These are phyloP conservation scores for Tiliacea aurago DNA, from an alignment of 2,888 invertebrate species.

Conservation along the genomic window DNA sequence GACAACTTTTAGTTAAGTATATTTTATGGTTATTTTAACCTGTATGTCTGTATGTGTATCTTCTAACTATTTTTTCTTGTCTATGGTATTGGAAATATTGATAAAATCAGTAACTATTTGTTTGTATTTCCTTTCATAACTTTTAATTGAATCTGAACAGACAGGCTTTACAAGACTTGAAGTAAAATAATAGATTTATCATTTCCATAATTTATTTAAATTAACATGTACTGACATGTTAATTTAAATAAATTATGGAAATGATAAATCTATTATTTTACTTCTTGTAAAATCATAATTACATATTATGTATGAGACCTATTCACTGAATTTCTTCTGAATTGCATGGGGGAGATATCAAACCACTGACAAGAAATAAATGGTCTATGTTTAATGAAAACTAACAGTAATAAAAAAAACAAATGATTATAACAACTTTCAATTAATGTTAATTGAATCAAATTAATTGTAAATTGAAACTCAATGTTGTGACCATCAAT, in stretches of 20 bases:
- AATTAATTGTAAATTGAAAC: slow-evolving; percentile 32
- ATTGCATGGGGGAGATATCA: background rate
- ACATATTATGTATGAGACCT: no score
- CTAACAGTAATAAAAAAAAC: background rate
- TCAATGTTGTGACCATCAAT: slow-evolving; percentile 6
- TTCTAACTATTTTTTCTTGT: background rate
- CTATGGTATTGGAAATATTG: no score
- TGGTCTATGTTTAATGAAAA: slow-evolving; percentile 1
- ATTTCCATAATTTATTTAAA: background rate
- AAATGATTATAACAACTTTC: slow-evolving; percentile 16
- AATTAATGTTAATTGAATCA: slow-evolving; percentile 32
- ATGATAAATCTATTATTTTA: background rate
- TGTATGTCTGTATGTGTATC: background rate
- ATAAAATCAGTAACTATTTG: no score
- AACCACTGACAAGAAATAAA: background rate
- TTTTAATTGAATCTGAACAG: background rate
- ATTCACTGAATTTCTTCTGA: no score
- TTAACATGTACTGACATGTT: background rate
- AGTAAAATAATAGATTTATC: background rate
- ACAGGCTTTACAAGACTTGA: background rate
- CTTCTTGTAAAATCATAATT: background rate
- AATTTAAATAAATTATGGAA: background rate
- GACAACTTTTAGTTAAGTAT: background rate
- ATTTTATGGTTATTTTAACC: background rate
- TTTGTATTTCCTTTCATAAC: background rate